A percentile compares a stretch with the other conserved stretches of the same genome.
phyloP scores from a whole-genome alignment of 2,797 vertebrate species.

The Syngnathus acus region DNA sequence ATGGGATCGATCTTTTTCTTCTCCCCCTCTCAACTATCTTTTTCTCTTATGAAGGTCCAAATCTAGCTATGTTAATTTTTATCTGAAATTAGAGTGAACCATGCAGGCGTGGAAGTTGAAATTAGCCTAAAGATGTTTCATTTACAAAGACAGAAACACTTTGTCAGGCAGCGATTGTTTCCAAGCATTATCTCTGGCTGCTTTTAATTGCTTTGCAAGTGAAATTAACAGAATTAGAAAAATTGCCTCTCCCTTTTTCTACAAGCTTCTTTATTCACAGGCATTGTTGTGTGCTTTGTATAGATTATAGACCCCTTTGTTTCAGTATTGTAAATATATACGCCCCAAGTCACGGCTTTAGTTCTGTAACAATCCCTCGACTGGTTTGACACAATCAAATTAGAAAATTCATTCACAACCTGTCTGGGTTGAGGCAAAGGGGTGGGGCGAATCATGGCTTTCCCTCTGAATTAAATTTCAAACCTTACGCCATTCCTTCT shows the following conservation, averaged over 20 bases:
- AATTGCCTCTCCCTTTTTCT: constrained; percentile 82
- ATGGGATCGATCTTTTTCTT: constrained; percentile 67
- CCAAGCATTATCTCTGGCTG: constrained; percentile 83
- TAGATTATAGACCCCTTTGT: constrained; percentile 88
- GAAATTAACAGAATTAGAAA: constrained; percentile 97
- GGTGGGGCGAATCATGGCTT: constrained; percentile 23
- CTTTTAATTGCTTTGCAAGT: constrained; percentile 96
- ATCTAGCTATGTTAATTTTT: constrained; percentile 84
- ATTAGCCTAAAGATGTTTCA: constrained; percentile 87
- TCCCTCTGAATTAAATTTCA: constrained; percentile 10
- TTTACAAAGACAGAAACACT: constrained; percentile 87
- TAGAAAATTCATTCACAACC: constrained; percentile 76
- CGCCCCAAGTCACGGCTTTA: constrained; percentile 81
- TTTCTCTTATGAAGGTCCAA: constrained; percentile 70
- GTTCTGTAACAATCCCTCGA: constrained; percentile 62
- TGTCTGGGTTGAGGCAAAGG: constrained; percentile 35
- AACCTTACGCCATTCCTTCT: constrained; percentile 19
- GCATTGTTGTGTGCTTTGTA: constrained; percentile 89
- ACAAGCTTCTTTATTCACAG: constrained; percentile 87
- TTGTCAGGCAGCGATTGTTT: constrained; percentile 84
- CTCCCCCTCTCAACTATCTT: constrained; percentile 9
- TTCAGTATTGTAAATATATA: constrained; percentile 84
- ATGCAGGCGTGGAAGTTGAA: constrained; percentile 80
- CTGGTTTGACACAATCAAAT: constrained; percentile 53
- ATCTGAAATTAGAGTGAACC: constrained; percentile 84